Evolutionary conservation across 2,888 invertebrate species (phyloP).

Genomic region (Polylopha cassiicola): DNA sequence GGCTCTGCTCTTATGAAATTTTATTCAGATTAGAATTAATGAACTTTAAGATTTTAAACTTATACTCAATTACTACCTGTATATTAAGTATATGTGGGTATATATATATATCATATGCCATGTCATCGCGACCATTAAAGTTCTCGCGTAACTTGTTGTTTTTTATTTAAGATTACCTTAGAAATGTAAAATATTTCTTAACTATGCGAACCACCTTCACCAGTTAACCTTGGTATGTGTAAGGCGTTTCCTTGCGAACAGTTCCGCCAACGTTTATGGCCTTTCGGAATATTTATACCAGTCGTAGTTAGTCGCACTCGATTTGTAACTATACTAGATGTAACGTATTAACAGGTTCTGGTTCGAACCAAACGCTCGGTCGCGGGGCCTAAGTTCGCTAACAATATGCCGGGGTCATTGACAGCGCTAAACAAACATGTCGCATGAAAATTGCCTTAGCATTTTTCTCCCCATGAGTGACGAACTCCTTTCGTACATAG

Average conservation of each 20-base stretch:
- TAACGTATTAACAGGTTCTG: slow-evolving; percentile 8
- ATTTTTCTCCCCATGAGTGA: neutral
- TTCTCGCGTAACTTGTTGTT: too few species aligned
- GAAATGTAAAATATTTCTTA: slow-evolving; percentile 53
- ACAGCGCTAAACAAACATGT: slow-evolving; percentile 15
- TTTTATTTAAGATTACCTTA: slow-evolving; percentile 33
- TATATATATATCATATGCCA: too few species aligned
- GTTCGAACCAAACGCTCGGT: slow-evolving; percentile 1
- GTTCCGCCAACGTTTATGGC: slow-evolving; percentile 51
- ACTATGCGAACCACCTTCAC: slow-evolving; percentile 61
- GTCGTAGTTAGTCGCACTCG: too few species aligned
- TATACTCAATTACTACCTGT: too few species aligned
- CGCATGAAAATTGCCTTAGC: slow-evolving; percentile 14
- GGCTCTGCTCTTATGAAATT: too few species aligned
- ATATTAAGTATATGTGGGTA: too few species aligned
- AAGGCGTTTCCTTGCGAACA: slow-evolving; percentile 57
- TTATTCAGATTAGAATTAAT: too few species aligned
- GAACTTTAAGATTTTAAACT: too few species aligned
- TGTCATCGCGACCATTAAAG: too few species aligned
- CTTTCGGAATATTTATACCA: slow-evolving; percentile 22
- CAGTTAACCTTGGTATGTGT: slow-evolving; percentile 53
- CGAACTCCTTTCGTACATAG: too few species aligned
- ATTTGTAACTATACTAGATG: too few species aligned
- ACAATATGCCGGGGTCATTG: slow-evolving; percentile 13
- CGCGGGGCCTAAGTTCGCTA: slow-evolving; percentile 7